Conservation (phyloP, 2,888 invertebrate genomes). For the Camptogramma bilineatum region DNA sequence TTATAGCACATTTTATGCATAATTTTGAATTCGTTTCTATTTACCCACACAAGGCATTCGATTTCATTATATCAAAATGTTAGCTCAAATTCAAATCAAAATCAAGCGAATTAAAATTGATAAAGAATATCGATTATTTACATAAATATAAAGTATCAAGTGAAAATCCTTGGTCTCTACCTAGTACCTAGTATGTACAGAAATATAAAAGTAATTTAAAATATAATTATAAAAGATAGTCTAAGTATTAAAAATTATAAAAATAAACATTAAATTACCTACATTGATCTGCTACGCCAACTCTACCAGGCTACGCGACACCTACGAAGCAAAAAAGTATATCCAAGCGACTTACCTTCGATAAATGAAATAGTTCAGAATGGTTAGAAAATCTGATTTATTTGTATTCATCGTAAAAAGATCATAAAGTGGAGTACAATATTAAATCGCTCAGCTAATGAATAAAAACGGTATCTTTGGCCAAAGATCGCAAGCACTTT, state of each 20-base stretch:
- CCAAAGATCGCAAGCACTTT: conserved; percentile 73
- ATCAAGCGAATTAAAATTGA: too few species aligned
- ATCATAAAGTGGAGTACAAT: neutral
- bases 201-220: too few species aligned
- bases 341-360: conserved; percentile 29
- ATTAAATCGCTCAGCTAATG: conserved; percentile 30
- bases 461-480: conserved; percentile 63
- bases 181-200: too few species aligned
- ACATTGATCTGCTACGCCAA: conserved; percentile 28
- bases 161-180: too few species aligned
- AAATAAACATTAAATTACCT: conserved; percentile 17
- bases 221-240: too few species aligned
- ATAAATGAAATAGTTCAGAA: neutral
- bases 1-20: too few species aligned
- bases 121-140: too few species aligned
- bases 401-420: neutral
- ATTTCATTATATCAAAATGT: too few species aligned
- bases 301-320: conserved; percentile 23
- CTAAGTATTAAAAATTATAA: neutral
- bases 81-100: too few species aligned
- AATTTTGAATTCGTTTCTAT: too few species aligned
- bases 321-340: conserved; percentile 26
- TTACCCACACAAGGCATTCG: too few species aligned
- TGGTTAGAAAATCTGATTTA: neutral
- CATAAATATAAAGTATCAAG: too few species aligned